Base-by-base conservation (phyloP, 2,888 invertebrate genomes). In the Neria commutata region DNA sequence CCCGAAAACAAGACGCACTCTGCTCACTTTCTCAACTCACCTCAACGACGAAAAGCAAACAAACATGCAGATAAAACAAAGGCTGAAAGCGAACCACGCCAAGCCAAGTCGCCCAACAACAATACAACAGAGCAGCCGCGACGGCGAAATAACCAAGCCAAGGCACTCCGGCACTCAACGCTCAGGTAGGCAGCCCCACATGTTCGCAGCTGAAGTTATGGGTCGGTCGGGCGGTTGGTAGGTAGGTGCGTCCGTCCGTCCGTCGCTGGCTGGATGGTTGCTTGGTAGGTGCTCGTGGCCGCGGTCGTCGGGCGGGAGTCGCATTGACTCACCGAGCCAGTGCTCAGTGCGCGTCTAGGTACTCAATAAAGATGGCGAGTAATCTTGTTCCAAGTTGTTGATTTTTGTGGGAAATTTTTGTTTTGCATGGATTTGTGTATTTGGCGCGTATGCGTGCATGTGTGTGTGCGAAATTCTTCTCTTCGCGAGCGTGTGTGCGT, bases 361-460 rank as follows among this genome's bases (percentile, higher is more conserved):
- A 56, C 34, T 33, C 48, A 52, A 37, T 47, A 53, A 54, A 70
- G 56, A 67, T 61, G 57, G 56, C 65, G 62, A 60, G 52, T 17
- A 57, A 51, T 49, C 21, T 46, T 23, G 45, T 23, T 56, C 14
- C 42, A 42, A 42, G 42, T 40, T 23, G 25, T 26, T 26, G 23
- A n/a, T 29, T 29, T 34, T 17, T 56, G 42, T 40, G 37, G 37
- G 45, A 56, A 56, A 51, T 51, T 45, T 29, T 25, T 26, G 34
- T 11, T 45, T 33, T 21, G 19, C 11, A 5, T 11, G 24, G 17
- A 51, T 25, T 26, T 48, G 25, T 34, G 40, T 40, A 40, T 5
- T 34, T 21, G 19, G 33, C n/a, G 21, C 16, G 33, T 29, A 33
- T 14, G 8, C 33, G 33, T 33, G 14, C 14, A 6, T 48, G 16